A percentile compares a stretch with the other conserved stretches of the same genome.
Conservation (phyloP, 2,797 vertebrate genomes). For the Girardinus metallicus region DNA sequence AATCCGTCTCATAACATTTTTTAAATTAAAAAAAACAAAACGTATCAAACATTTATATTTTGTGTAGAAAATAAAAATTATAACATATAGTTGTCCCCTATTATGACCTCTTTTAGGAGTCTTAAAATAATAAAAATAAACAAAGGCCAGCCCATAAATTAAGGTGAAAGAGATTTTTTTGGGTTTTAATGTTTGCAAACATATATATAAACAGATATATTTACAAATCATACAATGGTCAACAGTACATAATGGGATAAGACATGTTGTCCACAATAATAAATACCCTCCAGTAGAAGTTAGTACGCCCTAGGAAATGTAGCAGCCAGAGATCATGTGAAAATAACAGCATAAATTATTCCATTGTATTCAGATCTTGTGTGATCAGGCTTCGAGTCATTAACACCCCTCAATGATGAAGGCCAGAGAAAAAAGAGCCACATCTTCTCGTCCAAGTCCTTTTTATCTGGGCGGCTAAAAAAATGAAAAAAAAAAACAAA, state of each 20-base stretch:
- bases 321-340: slow-evolving; percentile 65
- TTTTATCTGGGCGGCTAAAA: slow-evolving; percentile 38
- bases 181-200: slow-evolving; percentile 67
- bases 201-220: slow-evolving; percentile 75
- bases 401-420: slow-evolving; percentile 30
- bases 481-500: slow-evolving; percentile 22
- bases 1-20: neutral
- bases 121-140: neutral
- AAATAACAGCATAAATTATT: slow-evolving; percentile 58
- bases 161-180: slow-evolving; percentile 9
- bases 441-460: slow-evolving; percentile 45
- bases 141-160: neutral
- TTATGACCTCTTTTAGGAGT: neutral
- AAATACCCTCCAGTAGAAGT: slow-evolving; percentile 63
- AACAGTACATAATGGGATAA: slow-evolving; percentile 59
- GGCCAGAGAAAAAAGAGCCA: slow-evolving; percentile 29
- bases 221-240: slow-evolving; percentile 76
- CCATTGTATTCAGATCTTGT: slow-evolving; percentile 54
- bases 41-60: neutral
- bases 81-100: neutral
- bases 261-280: slow-evolving; percentile 54
- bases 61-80: neutral
- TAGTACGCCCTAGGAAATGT: slow-evolving; percentile 44
- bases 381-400: slow-evolving; percentile 48
- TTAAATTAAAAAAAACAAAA: neutral